Base-by-base conservation (phyloP, 2,797 vertebrate genomes). In the Pelochelys cantorii region DNA sequence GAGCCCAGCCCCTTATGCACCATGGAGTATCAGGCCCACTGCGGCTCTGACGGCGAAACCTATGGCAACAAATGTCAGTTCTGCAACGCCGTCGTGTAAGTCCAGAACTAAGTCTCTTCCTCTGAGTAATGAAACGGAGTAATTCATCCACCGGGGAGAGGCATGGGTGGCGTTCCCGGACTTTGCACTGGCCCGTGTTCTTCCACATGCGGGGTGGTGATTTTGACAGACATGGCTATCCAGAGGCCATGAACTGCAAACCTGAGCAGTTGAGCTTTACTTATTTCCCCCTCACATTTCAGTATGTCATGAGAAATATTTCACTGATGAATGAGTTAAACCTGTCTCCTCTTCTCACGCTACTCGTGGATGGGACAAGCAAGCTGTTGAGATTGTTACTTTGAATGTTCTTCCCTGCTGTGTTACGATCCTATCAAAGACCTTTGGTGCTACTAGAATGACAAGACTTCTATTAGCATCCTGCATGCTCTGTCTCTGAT, bases 31-130 rank as follows among this genome's bases (percentile, higher is more conserved):
- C 0, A 3, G 3, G 82, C 96, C 2, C 6, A 92, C 4, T 98
- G 97, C 0, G 97, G 89, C 55, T 96, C 95, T 0, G 85, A 97
- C 1, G 93, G 95, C 71, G 83, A 1, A 27, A 96, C 95, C 0
- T 97, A 97, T 0, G 7, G 13, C 17, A 98, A 96, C 90, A 57
- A 74, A 48, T 93, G 91, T 27, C 0, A 0, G 4, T 93, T 90
- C 65, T 95, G 71, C 31, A 83, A n/a, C 23, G 81, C 87, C 7
- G 42, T 31, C 42, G 1, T 7, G 68, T 88, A 52, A 34, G 86
- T 83, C 77, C 23, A 42, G 23, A 11, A 29, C 17, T n/a, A 12
- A 54, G 53, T 12, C 53, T 54, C 11, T 15, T 87, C 78, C 57
- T 89, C 81, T 80, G 7, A 13, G 0, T 42, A 1, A 25, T 17